Evolutionary conservation across 2,888 invertebrate species (phyloP).

Genomic region (Meta bourneti): DNA sequence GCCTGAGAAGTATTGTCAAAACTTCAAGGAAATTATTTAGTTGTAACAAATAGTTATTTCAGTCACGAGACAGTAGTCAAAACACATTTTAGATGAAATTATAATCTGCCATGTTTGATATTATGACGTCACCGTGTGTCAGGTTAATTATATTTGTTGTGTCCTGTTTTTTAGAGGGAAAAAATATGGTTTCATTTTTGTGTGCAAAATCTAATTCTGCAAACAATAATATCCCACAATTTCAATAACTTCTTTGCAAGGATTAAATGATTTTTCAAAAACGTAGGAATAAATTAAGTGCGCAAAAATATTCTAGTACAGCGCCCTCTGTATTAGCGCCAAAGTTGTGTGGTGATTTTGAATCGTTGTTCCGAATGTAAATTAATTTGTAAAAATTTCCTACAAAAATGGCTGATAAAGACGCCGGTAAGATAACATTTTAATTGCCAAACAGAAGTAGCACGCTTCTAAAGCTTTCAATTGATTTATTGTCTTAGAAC

Average conservation of each 20-base stretch:
- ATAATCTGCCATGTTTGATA: conserved; percentile 60
- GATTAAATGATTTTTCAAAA: too few species aligned
- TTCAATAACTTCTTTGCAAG: too few species aligned
- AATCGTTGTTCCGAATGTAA: conserved; percentile 3
- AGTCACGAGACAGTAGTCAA: conserved; percentile 45
- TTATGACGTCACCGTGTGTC: conserved; percentile 57
- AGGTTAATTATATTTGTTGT: conserved; percentile 3
- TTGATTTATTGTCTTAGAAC: not conserved
- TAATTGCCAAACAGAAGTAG: not conserved
- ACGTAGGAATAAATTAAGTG: too few species aligned
- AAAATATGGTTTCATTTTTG: not conserved
- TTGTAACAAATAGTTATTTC: not conserved
- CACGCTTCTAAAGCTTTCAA: not conserved
- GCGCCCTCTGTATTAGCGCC: conserved; percentile 72
- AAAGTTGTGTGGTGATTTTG: conserved; percentile 56
- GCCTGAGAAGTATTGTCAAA: too few species aligned
- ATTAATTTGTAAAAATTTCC: conserved; percentile 1
- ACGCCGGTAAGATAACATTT: conserved; percentile 59
- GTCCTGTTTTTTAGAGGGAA: not conserved
- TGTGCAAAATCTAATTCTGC: not conserved
- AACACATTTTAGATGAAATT: conserved; percentile 47
- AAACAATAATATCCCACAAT: not conserved
- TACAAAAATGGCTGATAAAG: conserved; percentile 71
- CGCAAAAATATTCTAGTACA: not conserved
- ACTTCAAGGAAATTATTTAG: not conserved